Conservation (phyloP, 2,888 invertebrate species). For the Agrochola lychnidis region DNA sequence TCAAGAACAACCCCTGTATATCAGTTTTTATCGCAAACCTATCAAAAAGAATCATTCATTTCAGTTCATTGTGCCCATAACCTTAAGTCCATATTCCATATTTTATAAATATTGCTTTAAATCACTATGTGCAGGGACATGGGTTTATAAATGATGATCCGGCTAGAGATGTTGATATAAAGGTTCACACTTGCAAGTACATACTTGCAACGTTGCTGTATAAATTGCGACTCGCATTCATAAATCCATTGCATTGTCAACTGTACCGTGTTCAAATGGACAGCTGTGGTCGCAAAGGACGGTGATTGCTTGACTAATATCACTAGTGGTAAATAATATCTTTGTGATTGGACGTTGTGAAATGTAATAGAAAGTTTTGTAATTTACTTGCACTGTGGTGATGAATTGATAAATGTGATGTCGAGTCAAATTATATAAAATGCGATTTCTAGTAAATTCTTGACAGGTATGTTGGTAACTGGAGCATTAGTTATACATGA, state of each 20-base stretch:
- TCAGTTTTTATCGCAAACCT: slow-evolving; percentile 39
- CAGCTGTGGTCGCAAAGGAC: slow-evolving; percentile 59
- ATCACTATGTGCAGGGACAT: slow-evolving; percentile 70
- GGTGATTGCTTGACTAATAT: slow-evolving; percentile 68
- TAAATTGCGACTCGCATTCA: slow-evolving; percentile 67
- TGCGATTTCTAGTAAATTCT: slow-evolving; percentile 3
- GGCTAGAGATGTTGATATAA: slow-evolving; percentile 80
- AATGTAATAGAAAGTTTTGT: slow-evolving; percentile 61
- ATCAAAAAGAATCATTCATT: slow-evolving; percentile 36
- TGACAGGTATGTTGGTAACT: slow-evolving; percentile 1
- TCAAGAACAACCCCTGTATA: slow-evolving; percentile 29
- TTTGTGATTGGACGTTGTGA: slow-evolving; percentile 56
- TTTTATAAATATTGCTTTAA: slow-evolving; percentile 71
- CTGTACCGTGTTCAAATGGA: slow-evolving; percentile 65
- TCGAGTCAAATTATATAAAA: slow-evolving; percentile 25
- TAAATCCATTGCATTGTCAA: slow-evolving; percentile 76
- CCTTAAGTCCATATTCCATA: slow-evolving; percentile 61
- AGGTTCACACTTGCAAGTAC: slow-evolving; percentile 81
- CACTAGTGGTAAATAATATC: slow-evolving; percentile 60
- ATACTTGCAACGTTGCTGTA: slow-evolving; percentile 72
- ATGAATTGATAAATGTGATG: slow-evolving; percentile 49
- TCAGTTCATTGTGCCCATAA: slow-evolving; percentile 59
- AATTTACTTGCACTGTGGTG: slow-evolving; percentile 42
- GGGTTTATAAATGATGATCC: slow-evolving; percentile 80
- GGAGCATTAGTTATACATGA: background rate